phyloP scores from a whole-genome alignment of 2,113 vertebrate species.

The Calidris pygmaea region DNA sequence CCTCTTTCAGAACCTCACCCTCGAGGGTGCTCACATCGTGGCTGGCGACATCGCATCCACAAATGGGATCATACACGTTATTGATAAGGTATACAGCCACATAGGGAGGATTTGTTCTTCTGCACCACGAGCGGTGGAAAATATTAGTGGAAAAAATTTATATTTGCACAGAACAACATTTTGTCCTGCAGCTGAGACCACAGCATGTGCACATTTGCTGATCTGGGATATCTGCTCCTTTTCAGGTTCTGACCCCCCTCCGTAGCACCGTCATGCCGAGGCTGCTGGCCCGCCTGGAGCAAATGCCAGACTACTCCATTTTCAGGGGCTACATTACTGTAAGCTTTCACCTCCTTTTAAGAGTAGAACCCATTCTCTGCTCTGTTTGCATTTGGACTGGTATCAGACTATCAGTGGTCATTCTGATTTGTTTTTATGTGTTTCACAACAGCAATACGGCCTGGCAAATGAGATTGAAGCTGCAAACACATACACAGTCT shows the following conservation, averaged over 20 bases:
- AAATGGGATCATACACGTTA: conserved; percentile 89
- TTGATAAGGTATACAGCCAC: conserved; percentile 76
- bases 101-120: neutral
- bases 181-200: neutral
- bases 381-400: neutral
- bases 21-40: conserved; percentile 79
- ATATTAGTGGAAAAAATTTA: neutral
- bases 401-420: neutral
- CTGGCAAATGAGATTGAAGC: conserved; percentile 80
- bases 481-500: conserved; percentile 81
- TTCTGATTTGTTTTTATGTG: neutral
- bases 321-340: conserved; percentile 85
- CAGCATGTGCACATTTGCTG: neutral
- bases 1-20: conserved; percentile 73
- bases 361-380: neutral
- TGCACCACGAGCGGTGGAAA: neutral
- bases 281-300: conserved; percentile 77
- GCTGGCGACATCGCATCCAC: conserved; percentile 79
- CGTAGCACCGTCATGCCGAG: conserved; percentile 76
- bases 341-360: conserved; percentile 38
- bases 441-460: conserved; percentile 79
- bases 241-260: conserved; percentile 85
- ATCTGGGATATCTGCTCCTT: neutral
- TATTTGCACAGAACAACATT: neutral
- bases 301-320: conserved; percentile 84